Base-by-base conservation (phyloP, 2,888 invertebrate species). In the Andricus curvator region DNA sequence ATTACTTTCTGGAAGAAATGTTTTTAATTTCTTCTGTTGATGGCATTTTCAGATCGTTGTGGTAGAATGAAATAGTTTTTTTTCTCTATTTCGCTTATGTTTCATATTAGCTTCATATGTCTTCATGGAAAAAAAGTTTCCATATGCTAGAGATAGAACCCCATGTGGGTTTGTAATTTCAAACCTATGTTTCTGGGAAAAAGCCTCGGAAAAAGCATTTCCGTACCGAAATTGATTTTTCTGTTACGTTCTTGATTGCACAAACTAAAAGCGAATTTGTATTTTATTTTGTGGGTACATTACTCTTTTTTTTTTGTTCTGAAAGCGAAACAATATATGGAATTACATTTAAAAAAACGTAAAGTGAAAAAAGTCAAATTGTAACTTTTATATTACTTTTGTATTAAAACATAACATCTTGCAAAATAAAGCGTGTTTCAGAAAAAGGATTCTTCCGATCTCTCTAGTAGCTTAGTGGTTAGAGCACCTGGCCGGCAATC, bases 161-260 rank as follows among this genome's bases (percentile, higher is more conserved):
- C 70, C 70, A 74, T 74, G 56, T 56, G 70, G 48, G 70, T 74
- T 74, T 74, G 56, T 56, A 74, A 74, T 74, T 74, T 51, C 56
- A 74, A 74, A 51, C 70, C 70, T 51, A 74, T 48, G 33, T 74
- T 70, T 74, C 70, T 74, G 51, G 29, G 51, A 56, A 74, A 70
- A 44, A 13, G 44, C 44, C 15, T 44, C 44, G 44, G 44, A 44
- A 44, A 44, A 48, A 29, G 20, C 70, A n/a, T 74, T 74, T 74
- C 51, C 70, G 9, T 33, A 51, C n/a, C 33, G 20, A 48, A 74
- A 74, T 74, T 56, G 70, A 74, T 74, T 48, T 70, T 70, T 70
- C 44, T 48, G 48, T 48, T 29, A 51, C 48, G 29, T 70, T 70
- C 68, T 70, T 70, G 68, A 70, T 70, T 70, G 48, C 20, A 25